A percentile compares a stretch with the other conserved stretches of the same genome.
Conservation (phyloP, 2,797 vertebrate species). For the Microctenopoma steveboyesi region DNA sequence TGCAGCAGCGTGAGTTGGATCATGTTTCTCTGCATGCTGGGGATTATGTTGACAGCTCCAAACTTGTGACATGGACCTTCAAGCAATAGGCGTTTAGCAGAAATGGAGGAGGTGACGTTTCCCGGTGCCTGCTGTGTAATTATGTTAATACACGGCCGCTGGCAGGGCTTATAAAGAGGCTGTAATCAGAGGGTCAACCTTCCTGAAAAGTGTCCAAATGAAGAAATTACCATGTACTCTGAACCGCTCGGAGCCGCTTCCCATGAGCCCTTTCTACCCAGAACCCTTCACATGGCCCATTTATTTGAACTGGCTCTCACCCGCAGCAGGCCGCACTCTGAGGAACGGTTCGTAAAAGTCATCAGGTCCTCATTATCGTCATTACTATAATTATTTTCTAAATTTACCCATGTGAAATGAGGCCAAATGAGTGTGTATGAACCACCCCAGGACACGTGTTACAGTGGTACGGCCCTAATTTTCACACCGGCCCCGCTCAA, state of each 20-base stretch:
- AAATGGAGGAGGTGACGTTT: slow-evolving; percentile 42
- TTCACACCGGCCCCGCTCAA: slow-evolving; percentile 32
- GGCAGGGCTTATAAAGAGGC: slow-evolving; percentile 50
- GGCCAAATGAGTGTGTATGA: slow-evolving; percentile 72
- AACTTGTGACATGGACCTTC: slow-evolving; percentile 22
- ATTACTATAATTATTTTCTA: slow-evolving; percentile 87
- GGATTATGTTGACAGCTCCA: slow-evolving; percentile 29
- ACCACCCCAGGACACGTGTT: slow-evolving; percentile 57
- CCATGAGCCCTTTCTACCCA: slow-evolving; percentile 65
- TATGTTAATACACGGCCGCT: slow-evolving; percentile 58
- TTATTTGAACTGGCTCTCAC: slow-evolving; percentile 78
- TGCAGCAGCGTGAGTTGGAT: slow-evolving; percentile 17
- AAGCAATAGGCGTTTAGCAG: slow-evolving; percentile 19
- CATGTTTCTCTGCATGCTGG: slow-evolving; percentile 7
- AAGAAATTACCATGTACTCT: slow-evolving; percentile 68
- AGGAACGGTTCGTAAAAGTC: slow-evolving; percentile 76
- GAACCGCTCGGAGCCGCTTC: slow-evolving; percentile 60
- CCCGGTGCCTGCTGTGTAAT: slow-evolving; percentile 60
- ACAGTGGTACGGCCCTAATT: slow-evolving; percentile 62
- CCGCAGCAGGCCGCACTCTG: slow-evolving; percentile 66
- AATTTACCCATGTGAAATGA: slow-evolving; percentile 81
- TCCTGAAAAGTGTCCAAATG: slow-evolving; percentile 64
- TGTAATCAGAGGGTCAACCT: slow-evolving; percentile 69
- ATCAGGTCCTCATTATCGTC: slow-evolving; percentile 81
- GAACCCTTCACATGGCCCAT: slow-evolving; percentile 77